Evolutionary conservation across 2,888 invertebrate genomes (phyloP).

Genomic region (Cartodere bifasciata): DNA sequence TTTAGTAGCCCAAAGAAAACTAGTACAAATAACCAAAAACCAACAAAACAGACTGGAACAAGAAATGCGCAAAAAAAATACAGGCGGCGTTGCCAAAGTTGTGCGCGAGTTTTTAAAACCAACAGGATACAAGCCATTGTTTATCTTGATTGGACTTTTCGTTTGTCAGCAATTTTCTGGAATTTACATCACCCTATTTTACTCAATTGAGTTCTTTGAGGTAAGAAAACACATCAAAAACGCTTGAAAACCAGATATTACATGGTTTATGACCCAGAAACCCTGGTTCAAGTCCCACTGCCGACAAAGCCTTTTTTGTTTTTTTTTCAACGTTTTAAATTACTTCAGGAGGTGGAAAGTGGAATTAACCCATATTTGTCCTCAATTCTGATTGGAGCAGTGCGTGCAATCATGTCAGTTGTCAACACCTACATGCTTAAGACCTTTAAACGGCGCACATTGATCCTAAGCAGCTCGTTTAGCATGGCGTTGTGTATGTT

Average conservation of each 20-base stretch:
- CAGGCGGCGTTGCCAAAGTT: constrained; percentile 24
- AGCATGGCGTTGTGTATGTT: constrained; percentile 44
- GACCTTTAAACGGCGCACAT: constrained; percentile 37
- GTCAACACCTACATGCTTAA: constrained; percentile 42
- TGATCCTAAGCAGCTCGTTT: constrained; percentile 39
- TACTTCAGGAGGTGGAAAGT: constrained; percentile 37
- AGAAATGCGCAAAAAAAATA: constrained; percentile 26
- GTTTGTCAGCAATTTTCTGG: constrained; percentile 44
- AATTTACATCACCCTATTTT: constrained; percentile 44
- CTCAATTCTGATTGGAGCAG: constrained; percentile 43
- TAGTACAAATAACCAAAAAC: too few relatives aligned
- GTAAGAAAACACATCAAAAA: too few relatives aligned
- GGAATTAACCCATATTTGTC: constrained; percentile 39
- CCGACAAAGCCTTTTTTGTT: too few relatives aligned
- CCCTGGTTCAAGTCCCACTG: too few relatives aligned
- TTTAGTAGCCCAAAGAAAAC: too few relatives aligned
- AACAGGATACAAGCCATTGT: constrained; percentile 42
- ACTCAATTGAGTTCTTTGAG: constrained; percentile 44
- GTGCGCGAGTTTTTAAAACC: constrained; percentile 34
- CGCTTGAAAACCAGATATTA: too few relatives aligned
- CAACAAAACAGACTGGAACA: constrained; percentile 26
- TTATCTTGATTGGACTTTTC: constrained; percentile 39
- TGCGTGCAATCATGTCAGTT: constrained; percentile 43
- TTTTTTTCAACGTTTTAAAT: too few relatives aligned
- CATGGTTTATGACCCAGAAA: too few relatives aligned